phyloP scores from a whole-genome alignment of 2,888 invertebrate genomes.

The Apamea crenata region DNA sequence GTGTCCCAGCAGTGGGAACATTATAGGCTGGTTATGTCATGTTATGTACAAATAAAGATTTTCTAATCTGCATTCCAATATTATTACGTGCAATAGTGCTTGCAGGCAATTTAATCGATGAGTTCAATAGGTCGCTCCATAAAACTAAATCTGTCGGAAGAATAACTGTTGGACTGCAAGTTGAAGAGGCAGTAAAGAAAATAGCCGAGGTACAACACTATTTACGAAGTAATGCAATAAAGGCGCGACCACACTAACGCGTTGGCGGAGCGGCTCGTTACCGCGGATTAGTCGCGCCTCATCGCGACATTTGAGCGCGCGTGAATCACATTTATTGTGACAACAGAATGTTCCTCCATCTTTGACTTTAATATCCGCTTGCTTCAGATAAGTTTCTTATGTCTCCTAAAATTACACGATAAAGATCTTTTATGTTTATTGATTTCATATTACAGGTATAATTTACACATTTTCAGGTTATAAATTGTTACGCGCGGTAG shows the following conservation, averaged over 20 bases:
- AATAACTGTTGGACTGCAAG: conserved; percentile 32
- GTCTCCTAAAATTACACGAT: conserved; percentile 54
- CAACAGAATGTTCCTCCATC: conserved; percentile 48
- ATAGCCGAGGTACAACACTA: conserved; percentile 24
- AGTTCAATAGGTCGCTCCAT: conserved; percentile 30
- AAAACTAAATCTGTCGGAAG: conserved; percentile 21
- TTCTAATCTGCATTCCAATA: not conserved
- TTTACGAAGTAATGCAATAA: conserved; percentile 64
- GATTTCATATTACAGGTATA: conserved; percentile 36
- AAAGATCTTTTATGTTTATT: conserved; percentile 38
- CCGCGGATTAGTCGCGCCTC: conserved; percentile 79
- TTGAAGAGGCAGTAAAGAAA: conserved; percentile 26
- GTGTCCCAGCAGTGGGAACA: no score
- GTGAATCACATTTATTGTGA: conserved; percentile 69
- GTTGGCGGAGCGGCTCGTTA: conserved; percentile 77
- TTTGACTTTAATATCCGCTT: conserved; percentile 45
- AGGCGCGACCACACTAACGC: conserved; percentile 74
- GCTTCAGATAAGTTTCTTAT: conserved; percentile 37
- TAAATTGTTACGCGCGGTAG: conserved; percentile 28
- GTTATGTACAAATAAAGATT: not conserved
- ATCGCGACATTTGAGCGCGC: conserved; percentile 68
- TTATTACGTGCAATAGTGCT: not conserved
- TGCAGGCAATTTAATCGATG: conserved; percentile 28
- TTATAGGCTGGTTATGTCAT: no score
- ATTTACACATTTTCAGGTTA: conserved; percentile 22